Conservation (phyloP, 2,888 invertebrate genomes). For the Eupithecia tripunctaria region DNA sequence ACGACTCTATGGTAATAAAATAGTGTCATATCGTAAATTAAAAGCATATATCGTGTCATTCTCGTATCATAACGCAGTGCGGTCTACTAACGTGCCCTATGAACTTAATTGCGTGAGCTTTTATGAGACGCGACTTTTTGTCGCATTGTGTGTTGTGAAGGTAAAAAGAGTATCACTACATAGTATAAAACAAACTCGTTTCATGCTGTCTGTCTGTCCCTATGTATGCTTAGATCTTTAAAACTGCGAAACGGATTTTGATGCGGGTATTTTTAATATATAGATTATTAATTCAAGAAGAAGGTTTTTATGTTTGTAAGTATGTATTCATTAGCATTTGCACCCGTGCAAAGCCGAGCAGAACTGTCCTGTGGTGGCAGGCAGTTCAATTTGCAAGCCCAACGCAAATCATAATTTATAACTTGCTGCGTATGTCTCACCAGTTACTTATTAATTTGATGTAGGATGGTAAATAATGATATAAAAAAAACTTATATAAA, state of each 20-base stretch:
- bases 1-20: slow-evolving; percentile 29
- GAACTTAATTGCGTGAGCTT: slow-evolving; percentile 21
- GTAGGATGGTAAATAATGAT: neutral
- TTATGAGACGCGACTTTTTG: slow-evolving; percentile 22
- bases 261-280: no score
- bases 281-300: no score
- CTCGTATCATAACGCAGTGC: slow-evolving; percentile 19
- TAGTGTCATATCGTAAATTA: slow-evolving; percentile 18
- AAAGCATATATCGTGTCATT: slow-evolving; percentile 7
- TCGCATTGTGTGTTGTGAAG: slow-evolving; percentile 3
- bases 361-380: neutral
- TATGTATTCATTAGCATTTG: no score
- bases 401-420: neutral
- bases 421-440: neutral
- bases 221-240: no score
- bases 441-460: neutral
- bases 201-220: no score
- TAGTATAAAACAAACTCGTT: no score
- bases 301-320: no score
- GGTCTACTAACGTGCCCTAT: slow-evolving; percentile 19
- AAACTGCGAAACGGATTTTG: no score
- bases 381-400: neutral
- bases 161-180: no score
- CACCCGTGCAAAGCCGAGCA: no score
- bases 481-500: neutral